These are phyloP conservation scores for Trichopria drosophilae DNA, from an alignment of 2,888 invertebrate genomes.

Conservation along the genomic window DNA sequence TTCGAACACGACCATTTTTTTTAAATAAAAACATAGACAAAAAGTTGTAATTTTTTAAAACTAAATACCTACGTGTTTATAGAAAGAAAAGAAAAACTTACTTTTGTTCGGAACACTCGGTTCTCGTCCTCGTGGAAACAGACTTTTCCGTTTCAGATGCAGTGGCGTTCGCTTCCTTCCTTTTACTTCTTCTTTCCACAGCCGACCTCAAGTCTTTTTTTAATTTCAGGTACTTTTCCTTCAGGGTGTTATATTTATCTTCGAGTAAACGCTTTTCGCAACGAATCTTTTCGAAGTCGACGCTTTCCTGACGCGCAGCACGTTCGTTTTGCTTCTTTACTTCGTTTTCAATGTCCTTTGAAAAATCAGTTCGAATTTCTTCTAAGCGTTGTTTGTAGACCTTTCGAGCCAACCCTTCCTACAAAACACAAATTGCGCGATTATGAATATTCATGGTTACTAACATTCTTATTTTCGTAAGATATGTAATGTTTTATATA, in stretches of 20 bases:
- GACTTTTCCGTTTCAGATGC: conserved; percentile 79
- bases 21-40: background rate
- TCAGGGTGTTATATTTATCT: conserved; percentile 78
- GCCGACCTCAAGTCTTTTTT: conserved; percentile 80
- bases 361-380: conserved; percentile 66
- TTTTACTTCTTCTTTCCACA: conserved; percentile 72
- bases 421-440: conserved; percentile 34
- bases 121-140: conserved; percentile 67
- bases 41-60: background rate
- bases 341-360: conserved; percentile 63
- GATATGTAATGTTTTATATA: too few relatives aligned
- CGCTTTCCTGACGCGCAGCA: conserved; percentile 48
- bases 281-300: conserved; percentile 67
- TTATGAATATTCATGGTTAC: too few relatives aligned
- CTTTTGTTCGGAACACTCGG: conserved; percentile 58
- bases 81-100: conserved; percentile 44
- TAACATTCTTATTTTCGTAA: too few relatives aligned
- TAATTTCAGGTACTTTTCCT: conserved; percentile 78
- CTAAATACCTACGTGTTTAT: too few relatives aligned
- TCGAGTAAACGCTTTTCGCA: conserved; percentile 73
- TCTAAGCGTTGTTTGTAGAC: conserved; percentile 70
- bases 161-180: conserved; percentile 62
- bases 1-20: background rate
- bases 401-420: conserved; percentile 71
- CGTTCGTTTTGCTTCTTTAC: conserved; percentile 49